Base-by-base conservation (phyloP, 1,140 invertebrate genomes). In the Amyelois transitella region DNA sequence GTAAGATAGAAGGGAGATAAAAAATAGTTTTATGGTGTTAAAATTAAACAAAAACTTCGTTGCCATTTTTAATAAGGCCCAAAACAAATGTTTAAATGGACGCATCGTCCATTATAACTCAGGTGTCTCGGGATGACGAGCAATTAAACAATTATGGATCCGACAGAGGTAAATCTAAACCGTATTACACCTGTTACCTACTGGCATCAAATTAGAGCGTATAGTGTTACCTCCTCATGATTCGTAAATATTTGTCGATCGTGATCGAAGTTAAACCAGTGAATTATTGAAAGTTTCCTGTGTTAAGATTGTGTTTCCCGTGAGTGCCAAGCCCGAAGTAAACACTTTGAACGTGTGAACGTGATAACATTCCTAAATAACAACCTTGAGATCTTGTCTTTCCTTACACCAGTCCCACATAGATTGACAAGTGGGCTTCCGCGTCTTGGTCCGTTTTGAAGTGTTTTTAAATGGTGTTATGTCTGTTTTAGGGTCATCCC, bases 101-200 rank as follows among this genome's bases (percentile, higher is more conserved):
- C 95, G 95, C 95, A 93, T 95, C 96, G 94, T 97, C 96, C 93
- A 97, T 98, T 92, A 97, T 97, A 90, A 97, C 96, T 90, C 96
- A 97, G 93, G 96, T 97, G 91, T 96, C 94, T 91, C 94, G 96
- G 91, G 96, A 98, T 94, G 96, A 97, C 92, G 96, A 97, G 91
- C 94, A 95, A 91, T 93, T 96, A 90, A 96, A 95, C 91, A 96
- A 93, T 91, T 94, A 94, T 92, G 92, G 94, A 87, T 92, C 93
- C 89, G 95, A 96, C 90, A 96, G 96, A 96, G 95, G 96, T 97
- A 93, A 92, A 93, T 89, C 89, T 82, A 77, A 77, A 81, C 75
- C 71, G 74, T 81, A 81, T 81, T 89, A 86, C 88, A 89, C 88
- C 88, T 89, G 88, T 89, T 89, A 84, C 77, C 79, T 71, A 89